Evolutionary conservation across 2,797 vertebrate species (phyloP), one percentile per base, ranked within the genome.

Genomic region (Sebastes steindachneri): DNA sequence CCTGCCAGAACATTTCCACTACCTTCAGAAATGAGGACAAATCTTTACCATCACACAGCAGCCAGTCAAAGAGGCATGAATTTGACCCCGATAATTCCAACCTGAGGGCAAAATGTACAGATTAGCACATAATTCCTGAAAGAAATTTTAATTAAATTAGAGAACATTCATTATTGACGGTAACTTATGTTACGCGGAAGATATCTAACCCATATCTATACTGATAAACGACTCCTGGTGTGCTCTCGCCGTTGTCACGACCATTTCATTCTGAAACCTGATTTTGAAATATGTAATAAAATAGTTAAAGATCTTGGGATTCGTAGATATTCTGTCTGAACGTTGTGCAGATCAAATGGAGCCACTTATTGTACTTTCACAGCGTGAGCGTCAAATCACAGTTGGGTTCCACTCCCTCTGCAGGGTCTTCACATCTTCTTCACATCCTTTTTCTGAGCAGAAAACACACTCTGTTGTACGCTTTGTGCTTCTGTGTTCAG

Each of bases 1-100:
- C 83, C 84, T 79, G 58, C 35, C 72, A 77, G 73, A 83, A 85
- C 77, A 79, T 91, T 87, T 92, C 66, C 60, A 75, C 85, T 88
- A 90, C 25, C 41, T 75, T 83, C 29, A 70, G 68, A 86, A 85
- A 92, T 84, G 53, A 81, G 60, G 58, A 83, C 69, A 81, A 87
- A 89, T 82, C 64, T 71, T 68, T 69, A 69, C 57, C 57, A 64
- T 81, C 71, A 60, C 62, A 82, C 67, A 63, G 64, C 26, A 75
- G 59, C 62, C 37, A 81, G 86, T 85, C 71, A 77, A 57, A 69
- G 59, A 79, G 66, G 51, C 35, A 67, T 60, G 72, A 85, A 83
- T 80, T 9, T 80, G 80, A 91, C 70, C 65, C 63, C 9, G 72
- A 74, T 28, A 75, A 67, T 64, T 83, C n/a, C 58, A 73, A 68